phyloP scores from a whole-genome alignment of 92 coral and sea anemone genomes.

The Pocillopora grandis region DNA sequence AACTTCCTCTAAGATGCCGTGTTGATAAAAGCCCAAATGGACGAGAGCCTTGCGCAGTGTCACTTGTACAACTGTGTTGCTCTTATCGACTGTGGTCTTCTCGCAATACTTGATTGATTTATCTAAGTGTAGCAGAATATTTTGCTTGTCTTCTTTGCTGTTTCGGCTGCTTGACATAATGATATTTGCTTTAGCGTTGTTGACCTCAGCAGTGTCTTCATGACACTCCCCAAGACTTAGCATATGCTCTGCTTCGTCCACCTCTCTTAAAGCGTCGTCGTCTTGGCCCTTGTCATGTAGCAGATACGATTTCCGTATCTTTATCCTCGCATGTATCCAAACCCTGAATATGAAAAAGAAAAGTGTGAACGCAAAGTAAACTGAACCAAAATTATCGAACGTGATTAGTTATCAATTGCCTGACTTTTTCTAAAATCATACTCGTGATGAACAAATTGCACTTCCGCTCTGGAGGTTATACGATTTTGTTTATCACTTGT shows the following conservation, averaged over 20 bases:
- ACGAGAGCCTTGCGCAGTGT: slow-evolving; percentile 44
- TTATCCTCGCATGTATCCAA: slow-evolving; percentile 42
- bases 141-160: not conserved
- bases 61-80: slow-evolving; percentile 23
- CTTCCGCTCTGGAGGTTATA: no score
- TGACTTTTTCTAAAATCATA: not conserved
- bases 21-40: slow-evolving; percentile 48
- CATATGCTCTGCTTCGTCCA: slow-evolving; percentile 47
- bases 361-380: not conserved
- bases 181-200: slow-evolving; percentile 36
- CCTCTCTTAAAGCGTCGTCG: slow-evolving; percentile 42
- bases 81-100: slow-evolving; percentile 43
- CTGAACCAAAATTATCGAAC: not conserved
- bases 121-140: slow-evolving; percentile 25
- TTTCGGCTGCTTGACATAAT: slow-evolving; percentile 28
- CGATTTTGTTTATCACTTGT: no score
- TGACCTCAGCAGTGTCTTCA: slow-evolving; percentile 40
- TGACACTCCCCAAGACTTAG: slow-evolving; percentile 36
- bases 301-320: slow-evolving; percentile 23
- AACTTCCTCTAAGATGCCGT: slow-evolving; percentile 52
- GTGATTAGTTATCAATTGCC: not conserved
- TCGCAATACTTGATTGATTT: slow-evolving; percentile 20
- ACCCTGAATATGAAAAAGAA: slow-evolving; percentile 14
- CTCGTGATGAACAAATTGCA: no score
- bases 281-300: slow-evolving; percentile 39